Conservation (phyloP, 2,113 vertebrate genomes). For the Rhizomys pruinosus region DNA sequence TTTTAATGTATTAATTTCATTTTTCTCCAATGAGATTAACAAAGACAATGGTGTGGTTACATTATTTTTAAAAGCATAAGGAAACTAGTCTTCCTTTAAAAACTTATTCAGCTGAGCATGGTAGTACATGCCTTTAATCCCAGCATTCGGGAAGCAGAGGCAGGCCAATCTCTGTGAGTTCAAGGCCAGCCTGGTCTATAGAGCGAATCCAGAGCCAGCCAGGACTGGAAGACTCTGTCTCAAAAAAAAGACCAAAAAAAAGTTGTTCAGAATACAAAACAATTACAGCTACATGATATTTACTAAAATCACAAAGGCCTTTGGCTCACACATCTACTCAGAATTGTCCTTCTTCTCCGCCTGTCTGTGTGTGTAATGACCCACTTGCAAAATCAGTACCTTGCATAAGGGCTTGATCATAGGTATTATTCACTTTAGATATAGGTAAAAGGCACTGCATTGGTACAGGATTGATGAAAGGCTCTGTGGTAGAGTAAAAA, state of each 20-base stretch:
- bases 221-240: no score
- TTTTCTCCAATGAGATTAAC: not conserved
- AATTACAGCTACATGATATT: not conserved
- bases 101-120: not conserved
- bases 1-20: not conserved
- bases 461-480: not conserved
- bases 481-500: not conserved
- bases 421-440: no score
- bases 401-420: no score
- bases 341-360: not conserved
- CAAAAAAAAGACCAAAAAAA: no score
- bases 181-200: no score
- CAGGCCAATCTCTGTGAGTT: no score
- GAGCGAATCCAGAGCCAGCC: no score
- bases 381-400: rapidly evolving
- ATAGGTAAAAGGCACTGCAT: not conserved
- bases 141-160: no score
- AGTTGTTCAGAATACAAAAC: not conserved
- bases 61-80: not conserved
- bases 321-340: not conserved
- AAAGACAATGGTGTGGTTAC: not conserved
- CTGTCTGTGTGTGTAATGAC: not conserved
- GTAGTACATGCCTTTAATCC: no score
- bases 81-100: not conserved
- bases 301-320: not conserved